Evolutionary conservation across 2,113 vertebrate genomes (phyloP).

Genomic region (Hydrolagus affinis): DNA sequence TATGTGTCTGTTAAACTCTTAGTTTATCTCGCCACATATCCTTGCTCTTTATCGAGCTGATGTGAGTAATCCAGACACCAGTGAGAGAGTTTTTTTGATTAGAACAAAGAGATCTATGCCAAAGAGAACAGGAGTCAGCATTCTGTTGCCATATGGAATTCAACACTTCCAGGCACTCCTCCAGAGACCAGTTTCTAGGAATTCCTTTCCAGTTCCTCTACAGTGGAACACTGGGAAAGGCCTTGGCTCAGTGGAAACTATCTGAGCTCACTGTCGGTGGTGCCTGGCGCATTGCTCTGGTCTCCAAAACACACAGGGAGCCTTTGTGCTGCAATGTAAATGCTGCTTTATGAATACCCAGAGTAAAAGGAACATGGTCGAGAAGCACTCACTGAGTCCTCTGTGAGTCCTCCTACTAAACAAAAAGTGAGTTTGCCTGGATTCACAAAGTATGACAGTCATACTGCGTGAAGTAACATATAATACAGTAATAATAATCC

Average conservation of each 20-base stretch:
- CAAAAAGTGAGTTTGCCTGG: background rate
- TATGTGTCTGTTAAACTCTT: background rate
- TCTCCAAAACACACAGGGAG: background rate
- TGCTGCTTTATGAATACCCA: background rate
- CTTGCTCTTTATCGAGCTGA: background rate
- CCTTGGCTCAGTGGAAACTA: background rate
- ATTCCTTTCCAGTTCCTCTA: conserved; percentile 16
- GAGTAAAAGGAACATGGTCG: background rate
- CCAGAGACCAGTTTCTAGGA: background rate
- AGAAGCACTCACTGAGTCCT: background rate
- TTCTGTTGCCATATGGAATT: background rate
- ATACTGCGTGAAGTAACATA: no score
- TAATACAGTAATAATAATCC: no score
- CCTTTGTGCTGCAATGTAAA: background rate
- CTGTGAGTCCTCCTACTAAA: background rate
- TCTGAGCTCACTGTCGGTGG: conserved; percentile 1
- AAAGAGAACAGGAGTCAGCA: background rate
- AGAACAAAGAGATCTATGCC: background rate
- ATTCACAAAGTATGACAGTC: background rate
- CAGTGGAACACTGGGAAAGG: background rate
- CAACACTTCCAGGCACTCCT: background rate
- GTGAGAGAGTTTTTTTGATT: background rate
- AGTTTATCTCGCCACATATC: background rate
- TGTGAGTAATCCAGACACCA: background rate
- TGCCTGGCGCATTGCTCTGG: background rate